These are phyloP conservation scores for Etheostoma cragini DNA, from an alignment of 2,113 vertebrate species.

Conservation along the genomic window DNA sequence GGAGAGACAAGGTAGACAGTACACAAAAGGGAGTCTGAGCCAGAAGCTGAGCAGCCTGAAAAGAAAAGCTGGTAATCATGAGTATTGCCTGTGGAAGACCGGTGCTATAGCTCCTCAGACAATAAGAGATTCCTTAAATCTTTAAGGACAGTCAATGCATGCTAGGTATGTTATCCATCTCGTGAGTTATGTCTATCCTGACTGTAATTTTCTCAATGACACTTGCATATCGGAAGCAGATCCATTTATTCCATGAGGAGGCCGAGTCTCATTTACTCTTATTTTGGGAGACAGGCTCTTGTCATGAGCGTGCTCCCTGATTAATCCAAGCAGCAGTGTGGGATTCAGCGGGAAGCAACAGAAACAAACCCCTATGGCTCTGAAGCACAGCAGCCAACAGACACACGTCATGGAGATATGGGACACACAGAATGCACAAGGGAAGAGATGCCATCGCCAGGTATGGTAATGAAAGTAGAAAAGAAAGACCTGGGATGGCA, in stretches of 20 bases:
- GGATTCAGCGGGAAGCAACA: constrained; percentile 45
- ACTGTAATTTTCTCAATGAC: constrained; percentile 42
- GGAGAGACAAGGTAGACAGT: constrained; percentile 4
- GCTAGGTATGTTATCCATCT: constrained; percentile 39
- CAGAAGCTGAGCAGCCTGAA: constrained; percentile 28
- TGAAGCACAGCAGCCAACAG: constrained; percentile 49
- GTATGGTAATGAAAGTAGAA: constrained; percentile 44
- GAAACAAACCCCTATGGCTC: constrained; percentile 48
- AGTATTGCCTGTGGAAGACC: not conserved
- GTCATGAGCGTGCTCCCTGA: constrained; percentile 24
- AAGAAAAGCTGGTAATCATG: constrained; percentile 32
- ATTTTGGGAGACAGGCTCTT: constrained; percentile 24
- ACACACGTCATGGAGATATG: constrained; percentile 32
- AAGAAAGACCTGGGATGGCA: constrained; percentile 3
- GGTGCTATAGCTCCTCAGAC: constrained; percentile 12
- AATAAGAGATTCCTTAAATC: constrained; percentile 19
- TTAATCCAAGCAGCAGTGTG: constrained; percentile 37
- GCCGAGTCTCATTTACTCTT: constrained; percentile 6
- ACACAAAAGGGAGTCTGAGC: constrained; percentile 22
- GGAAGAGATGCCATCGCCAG: constrained; percentile 31
- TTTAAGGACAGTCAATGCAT: constrained; percentile 11
- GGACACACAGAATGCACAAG: constrained; percentile 43
- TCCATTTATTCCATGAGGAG: constrained; percentile 35
- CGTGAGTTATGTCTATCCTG: not conserved
- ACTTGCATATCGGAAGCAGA: constrained; percentile 16